A percentile compares a stretch with the other conserved stretches of the same genome.
phyloP scores from a whole-genome alignment of 2,888 invertebrate genomes.

The Helleia helle region DNA sequence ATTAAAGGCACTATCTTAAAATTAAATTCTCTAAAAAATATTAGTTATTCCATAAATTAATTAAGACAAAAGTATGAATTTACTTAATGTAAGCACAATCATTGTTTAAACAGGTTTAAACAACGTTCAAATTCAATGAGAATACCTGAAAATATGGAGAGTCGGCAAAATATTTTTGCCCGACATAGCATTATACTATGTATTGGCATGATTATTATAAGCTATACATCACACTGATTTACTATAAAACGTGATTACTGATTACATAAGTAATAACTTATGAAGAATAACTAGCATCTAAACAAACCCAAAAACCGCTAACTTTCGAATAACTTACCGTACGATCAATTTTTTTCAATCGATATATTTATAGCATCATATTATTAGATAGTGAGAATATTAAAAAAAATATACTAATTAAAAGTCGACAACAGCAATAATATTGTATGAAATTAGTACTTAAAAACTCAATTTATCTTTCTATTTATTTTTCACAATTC shows the following conservation, averaged over 20 bases:
- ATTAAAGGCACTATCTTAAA: too few relatives aligned
- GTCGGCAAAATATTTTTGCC: background rate
- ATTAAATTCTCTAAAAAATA: too few relatives aligned
- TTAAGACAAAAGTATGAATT: too few relatives aligned
- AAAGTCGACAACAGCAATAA: too few relatives aligned
- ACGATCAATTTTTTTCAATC: slow-evolving; percentile 8
- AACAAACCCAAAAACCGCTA: slow-evolving; percentile 32
- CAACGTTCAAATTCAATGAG: too few relatives aligned
- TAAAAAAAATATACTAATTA: background rate
- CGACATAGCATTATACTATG: background rate
- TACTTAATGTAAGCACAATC: too few relatives aligned
- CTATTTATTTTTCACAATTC: slow-evolving; percentile 7
- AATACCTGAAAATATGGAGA: background rate
- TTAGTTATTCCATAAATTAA: too few relatives aligned
- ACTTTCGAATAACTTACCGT: slow-evolving; percentile 31
- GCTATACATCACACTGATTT: background rate
- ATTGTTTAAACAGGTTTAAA: too few relatives aligned
- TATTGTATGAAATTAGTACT: too few relatives aligned
- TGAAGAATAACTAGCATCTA: slow-evolving; percentile 14
- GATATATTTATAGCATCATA: background rate
- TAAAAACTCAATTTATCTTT: background rate
- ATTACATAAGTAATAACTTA: slow-evolving; percentile 3
- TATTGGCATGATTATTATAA: background rate
- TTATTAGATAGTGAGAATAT: background rate
- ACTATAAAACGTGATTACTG: background rate